Evolutionary conservation across 2,113 vertebrate genomes (phyloP).

Genomic region (Cyanoramphus novaezelandiae): DNA sequence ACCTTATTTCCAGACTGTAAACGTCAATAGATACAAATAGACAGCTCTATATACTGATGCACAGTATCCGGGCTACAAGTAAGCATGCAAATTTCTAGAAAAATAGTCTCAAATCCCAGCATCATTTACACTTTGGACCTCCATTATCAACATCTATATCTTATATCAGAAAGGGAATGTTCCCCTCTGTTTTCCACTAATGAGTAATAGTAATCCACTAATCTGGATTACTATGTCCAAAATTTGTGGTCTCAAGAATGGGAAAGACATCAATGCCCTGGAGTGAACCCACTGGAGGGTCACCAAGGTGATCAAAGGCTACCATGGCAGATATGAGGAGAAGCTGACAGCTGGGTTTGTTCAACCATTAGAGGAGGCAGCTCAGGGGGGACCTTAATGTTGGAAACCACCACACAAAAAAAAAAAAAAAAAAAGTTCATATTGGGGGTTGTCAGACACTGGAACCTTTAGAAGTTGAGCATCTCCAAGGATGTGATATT

Average conservation of each 20-base stretch:
- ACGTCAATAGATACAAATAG: accelerated
- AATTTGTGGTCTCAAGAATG: background rate
- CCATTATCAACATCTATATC: background rate
- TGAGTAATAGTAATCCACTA: background rate
- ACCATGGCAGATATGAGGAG: background rate
- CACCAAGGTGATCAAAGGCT: background rate
- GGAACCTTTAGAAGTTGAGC: background rate
- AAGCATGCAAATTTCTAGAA: background rate
- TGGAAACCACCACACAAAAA: background rate
- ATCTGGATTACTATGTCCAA: background rate
- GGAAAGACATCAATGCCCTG: background rate
- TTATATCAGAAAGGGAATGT: background rate
- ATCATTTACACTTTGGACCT: background rate
- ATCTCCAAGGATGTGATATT: too few species aligned
- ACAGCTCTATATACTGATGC: background rate
- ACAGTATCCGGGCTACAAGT: background rate
- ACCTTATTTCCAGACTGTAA: background rate
- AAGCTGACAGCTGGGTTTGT: background rate
- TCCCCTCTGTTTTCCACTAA: background rate
- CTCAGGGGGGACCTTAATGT: background rate
- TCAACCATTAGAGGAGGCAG: background rate
- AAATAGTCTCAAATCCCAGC: background rate
- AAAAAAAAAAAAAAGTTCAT: too few species aligned
- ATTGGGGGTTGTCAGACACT: background rate
- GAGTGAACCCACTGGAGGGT: background rate